phyloP scores from a whole-genome alignment of 2,888 invertebrate species.

The Napeogenes sylphis region DNA sequence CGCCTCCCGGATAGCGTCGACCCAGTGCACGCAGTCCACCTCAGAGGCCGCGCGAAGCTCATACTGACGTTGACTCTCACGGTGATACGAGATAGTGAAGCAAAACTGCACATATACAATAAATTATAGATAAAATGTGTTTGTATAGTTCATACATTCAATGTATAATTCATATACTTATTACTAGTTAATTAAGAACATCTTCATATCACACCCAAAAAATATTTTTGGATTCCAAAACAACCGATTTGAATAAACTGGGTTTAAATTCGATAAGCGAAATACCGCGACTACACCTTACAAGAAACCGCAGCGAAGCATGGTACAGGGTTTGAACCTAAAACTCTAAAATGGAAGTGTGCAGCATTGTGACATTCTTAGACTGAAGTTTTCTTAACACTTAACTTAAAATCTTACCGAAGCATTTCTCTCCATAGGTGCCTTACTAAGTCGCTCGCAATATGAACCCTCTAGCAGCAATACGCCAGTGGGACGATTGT shows the following conservation, averaged over 20 bases:
- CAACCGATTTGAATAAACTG: too few species aligned
- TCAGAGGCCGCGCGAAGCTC: slow-evolving; percentile 91
- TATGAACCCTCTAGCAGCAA: slow-evolving; percentile 93
- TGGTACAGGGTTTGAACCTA: background rate
- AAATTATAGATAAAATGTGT: background rate
- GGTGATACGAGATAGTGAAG: slow-evolving; percentile 91
- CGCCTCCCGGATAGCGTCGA: slow-evolving; percentile 90
- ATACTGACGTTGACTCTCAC: slow-evolving; percentile 91
- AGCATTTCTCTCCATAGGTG: slow-evolving; percentile 67
- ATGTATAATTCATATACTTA: background rate
- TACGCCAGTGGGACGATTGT: slow-evolving; percentile 88
- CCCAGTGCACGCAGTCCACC: slow-evolving; percentile 93
- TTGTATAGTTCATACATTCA: background rate
- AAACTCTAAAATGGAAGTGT: too few species aligned
- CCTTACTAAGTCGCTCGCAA: slow-evolving; percentile 86
- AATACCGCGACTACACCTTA: too few species aligned
- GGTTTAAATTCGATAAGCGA: too few species aligned
- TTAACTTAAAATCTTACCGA: slow-evolving; percentile 46
- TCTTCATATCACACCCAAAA: background rate
- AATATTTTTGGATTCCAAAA: too few species aligned
- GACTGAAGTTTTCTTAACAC: too few species aligned
- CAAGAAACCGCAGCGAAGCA: too few species aligned
- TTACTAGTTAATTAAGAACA: background rate
- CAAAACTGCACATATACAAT: slow-evolving; percentile 80
- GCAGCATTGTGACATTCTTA: too few species aligned